A percentile compares a stretch with the other conserved stretches of the same genome.
Evolutionary conservation across 2,113 vertebrate species (phyloP).

Genomic region (Cebus imitator): DNA sequence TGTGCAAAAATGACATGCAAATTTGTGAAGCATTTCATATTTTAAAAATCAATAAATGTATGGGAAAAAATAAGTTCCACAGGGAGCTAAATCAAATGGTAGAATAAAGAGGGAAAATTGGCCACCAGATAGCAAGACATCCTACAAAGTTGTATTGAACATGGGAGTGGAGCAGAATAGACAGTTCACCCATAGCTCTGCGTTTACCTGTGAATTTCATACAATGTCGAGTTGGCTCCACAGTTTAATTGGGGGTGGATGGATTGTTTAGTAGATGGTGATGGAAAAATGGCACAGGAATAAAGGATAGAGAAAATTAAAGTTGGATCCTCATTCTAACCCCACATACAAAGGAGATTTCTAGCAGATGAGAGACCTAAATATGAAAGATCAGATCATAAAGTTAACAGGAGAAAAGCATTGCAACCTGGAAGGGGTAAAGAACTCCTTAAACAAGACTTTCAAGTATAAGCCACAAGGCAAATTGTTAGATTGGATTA

Average conservation of each 20-base stretch:
- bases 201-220: neutral
- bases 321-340: neutral
- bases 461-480: neutral
- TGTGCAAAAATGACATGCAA: neutral
- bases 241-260: too few relatives aligned
- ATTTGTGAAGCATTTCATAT: neutral
- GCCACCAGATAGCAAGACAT: neutral
- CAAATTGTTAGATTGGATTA: neutral
- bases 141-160: neutral
- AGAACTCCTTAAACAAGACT: neutral
- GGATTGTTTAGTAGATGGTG: neutral
- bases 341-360: neutral
- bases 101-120: neutral
- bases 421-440: neutral
- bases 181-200: neutral
- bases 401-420: neutral
- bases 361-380: neutral
- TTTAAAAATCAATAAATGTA: neutral
- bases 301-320: neutral
- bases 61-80: neutral
- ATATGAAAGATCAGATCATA: neutral
- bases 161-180: neutral
- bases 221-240: neutral
- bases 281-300: neutral
- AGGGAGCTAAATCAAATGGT: neutral